phyloP scores from a whole-genome alignment of 2,113 vertebrate species.

The Leucosticte australis region DNA sequence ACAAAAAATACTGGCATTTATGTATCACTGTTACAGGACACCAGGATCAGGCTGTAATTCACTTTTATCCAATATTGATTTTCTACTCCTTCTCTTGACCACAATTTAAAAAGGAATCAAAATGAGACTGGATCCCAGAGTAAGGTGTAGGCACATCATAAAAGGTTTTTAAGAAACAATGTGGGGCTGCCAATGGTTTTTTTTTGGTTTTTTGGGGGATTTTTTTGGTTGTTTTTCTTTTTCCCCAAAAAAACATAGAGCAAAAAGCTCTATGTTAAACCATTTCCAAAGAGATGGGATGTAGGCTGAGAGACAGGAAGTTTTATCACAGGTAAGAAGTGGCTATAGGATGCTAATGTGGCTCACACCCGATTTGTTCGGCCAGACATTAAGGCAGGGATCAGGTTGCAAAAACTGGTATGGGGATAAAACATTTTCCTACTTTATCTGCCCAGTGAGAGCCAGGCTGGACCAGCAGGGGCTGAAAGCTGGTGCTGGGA shows the following conservation, averaged over 20 bases:
- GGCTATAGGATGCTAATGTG: accelerated
- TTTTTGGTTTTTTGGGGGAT: too few relatives aligned
- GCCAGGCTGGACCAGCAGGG: background rate
- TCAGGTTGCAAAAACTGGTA: background rate
- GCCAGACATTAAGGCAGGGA: background rate
- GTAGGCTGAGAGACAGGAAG: background rate
- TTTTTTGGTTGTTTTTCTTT: background rate
- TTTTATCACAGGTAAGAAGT: background rate
- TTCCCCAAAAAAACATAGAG: too few relatives aligned
- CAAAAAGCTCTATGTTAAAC: background rate
- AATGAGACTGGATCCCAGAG: background rate
- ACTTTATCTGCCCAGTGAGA: background rate
- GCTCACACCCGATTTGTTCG: background rate
- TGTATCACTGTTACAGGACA: background rate
- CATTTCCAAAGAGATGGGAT: background rate
- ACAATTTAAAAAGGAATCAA: background rate
- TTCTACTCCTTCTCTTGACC: background rate
- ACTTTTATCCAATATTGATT: background rate
- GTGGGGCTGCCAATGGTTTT: background rate
- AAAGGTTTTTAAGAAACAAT: background rate
- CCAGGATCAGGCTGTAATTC: background rate
- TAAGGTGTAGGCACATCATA: background rate
- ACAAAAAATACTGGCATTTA: background rate
- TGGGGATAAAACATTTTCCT: background rate
- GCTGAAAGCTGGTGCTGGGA: background rate